phyloP scores from a whole-genome alignment of 2,113 vertebrate species.

The Indicator maculatus region DNA sequence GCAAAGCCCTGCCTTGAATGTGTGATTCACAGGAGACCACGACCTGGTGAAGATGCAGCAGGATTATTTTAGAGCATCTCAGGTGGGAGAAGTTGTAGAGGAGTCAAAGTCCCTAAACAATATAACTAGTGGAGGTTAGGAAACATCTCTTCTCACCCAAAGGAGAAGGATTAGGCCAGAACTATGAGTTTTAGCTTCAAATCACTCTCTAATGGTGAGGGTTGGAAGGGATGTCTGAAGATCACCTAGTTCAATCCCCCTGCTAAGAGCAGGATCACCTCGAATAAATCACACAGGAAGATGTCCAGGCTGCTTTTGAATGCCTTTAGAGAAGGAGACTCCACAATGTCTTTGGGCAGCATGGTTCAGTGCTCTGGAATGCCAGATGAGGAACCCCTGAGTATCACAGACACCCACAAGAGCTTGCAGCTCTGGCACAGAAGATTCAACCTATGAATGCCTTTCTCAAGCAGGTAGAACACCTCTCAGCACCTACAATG shows the following conservation, averaged over 20 bases:
- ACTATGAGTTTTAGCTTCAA: neutral
- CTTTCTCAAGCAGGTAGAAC: neutral
- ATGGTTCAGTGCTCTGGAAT: no score
- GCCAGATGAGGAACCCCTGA: neutral
- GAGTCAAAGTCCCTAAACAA: neutral
- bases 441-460: neutral
- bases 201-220: neutral
- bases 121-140: neutral
- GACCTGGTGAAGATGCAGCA: neutral
- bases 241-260: no score
- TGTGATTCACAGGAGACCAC: neutral
- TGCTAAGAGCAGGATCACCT: no score
- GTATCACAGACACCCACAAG: neutral
- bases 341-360: no score
- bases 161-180: neutral
- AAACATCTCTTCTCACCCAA: neutral
- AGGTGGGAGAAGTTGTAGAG: neutral
- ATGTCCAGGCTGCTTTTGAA: no score
- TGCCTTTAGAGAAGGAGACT: no score
- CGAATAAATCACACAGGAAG: no score
- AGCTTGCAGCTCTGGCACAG: neutral
- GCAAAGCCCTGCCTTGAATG: neutral
- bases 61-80: neutral
- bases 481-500: neutral
- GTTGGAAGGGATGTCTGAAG: no score